Evolutionary conservation across 2,797 vertebrate species (phyloP).

Genomic region (Lutjanus argentimaculatus): DNA sequence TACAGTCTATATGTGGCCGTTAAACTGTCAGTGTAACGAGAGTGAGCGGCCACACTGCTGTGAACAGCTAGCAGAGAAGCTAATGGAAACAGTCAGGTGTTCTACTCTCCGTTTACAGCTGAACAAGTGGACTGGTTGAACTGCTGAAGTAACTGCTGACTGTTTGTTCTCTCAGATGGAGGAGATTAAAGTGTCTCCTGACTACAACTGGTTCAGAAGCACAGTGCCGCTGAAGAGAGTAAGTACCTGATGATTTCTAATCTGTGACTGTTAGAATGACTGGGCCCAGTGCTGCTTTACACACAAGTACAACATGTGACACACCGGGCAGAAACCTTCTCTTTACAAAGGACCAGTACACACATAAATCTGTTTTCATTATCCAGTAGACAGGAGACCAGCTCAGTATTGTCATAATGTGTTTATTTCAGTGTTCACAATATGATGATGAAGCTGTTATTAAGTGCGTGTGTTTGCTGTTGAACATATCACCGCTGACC

Average conservation of each 20-base stretch:
- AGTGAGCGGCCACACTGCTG: neutral
- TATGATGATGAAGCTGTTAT: neutral
- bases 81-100: constrained; percentile 3
- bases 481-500: neutral
- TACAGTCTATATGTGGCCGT: neutral
- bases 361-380: no score
- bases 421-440: neutral
- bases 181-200: constrained; percentile 98
- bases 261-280: neutral
- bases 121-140: neutral
- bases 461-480: neutral
- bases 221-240: constrained; percentile 98
- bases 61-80: neutral
- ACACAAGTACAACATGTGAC: no score
- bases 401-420: neutral
- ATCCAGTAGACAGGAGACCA: no score
- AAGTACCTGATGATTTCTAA: constrained; percentile 61
- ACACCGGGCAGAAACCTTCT: no score
- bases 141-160: neutral
- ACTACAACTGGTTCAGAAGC: constrained; percentile 99
- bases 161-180: constrained; percentile 89
- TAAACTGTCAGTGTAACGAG: neutral
- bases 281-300: neutral
- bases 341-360: no score
- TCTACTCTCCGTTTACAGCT: neutral